A percentile compares a stretch with the other conserved stretches of the same genome.
These are phyloP conservation scores for Drosophila nikananu DNA, from an alignment of 1,140 invertebrate species.

Conservation along the genomic window DNA sequence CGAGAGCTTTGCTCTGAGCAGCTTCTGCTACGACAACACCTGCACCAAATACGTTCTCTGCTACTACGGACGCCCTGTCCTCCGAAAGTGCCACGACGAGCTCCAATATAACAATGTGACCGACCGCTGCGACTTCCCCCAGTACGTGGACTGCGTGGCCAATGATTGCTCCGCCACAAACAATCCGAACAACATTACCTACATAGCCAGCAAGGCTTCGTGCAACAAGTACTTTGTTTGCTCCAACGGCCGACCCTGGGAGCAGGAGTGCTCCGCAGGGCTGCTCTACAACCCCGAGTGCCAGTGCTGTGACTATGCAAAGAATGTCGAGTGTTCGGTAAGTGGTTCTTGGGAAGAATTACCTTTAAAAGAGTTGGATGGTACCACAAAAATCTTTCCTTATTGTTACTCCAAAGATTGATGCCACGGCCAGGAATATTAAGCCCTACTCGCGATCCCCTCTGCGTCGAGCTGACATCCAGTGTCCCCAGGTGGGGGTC, in stretches of 20 bases:
- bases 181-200: constrained; percentile 61
- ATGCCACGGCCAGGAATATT: constrained; percentile 57
- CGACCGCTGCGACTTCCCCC: constrained; percentile 68
- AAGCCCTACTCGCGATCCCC: constrained; percentile 62
- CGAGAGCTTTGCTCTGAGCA: constrained; percentile 14
- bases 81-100: constrained; percentile 55
- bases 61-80: constrained; percentile 52
- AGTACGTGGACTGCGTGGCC: constrained; percentile 69
- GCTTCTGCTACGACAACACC: constrained; percentile 69
- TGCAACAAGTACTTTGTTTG: constrained; percentile 76
- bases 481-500: constrained; percentile 55
- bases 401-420: constrained; percentile 22
- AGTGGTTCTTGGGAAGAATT: constrained; percentile 8
- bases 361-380: neutral
- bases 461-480: constrained; percentile 69
- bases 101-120: constrained; percentile 64
- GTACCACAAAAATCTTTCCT: neutral
- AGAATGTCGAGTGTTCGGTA: constrained; percentile 60
- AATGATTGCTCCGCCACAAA: constrained; percentile 54
- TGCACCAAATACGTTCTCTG: constrained; percentile 69
- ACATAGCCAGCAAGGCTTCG: constrained; percentile 63
- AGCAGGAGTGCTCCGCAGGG: constrained; percentile 60
- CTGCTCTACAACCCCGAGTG: constrained; percentile 56
- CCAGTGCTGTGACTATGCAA: constrained; percentile 62
- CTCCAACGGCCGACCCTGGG: constrained; percentile 56